These are phyloP conservation scores for Acrossocheilus wenchowensis DNA, from an alignment of 2,797 vertebrate species.

Conservation along the genomic window DNA sequence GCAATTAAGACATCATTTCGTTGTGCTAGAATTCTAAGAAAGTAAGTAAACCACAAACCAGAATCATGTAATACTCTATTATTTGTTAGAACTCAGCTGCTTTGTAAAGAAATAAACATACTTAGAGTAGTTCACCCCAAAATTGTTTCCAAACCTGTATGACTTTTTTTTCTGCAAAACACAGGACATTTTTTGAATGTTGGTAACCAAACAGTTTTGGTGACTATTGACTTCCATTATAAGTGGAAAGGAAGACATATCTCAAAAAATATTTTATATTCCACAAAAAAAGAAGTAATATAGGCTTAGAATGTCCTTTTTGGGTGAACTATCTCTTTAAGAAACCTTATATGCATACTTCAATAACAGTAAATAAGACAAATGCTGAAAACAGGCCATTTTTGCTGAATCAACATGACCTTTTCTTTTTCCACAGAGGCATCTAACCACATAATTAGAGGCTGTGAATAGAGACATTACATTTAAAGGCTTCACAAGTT, in stretches of 20 bases:
- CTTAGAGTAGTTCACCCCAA: neutral
- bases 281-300: neutral
- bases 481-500: constrained; percentile 26
- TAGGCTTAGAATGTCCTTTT: neutral
- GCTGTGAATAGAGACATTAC: constrained; percentile 16
- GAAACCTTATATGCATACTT: neutral
- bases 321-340: neutral
- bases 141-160: neutral
- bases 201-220: neutral
- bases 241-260: neutral
- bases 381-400: constrained; percentile 31
- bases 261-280: neutral
- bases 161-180: neutral
- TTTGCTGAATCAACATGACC: neutral
- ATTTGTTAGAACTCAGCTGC: neutral
- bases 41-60: neutral
- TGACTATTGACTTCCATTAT: neutral
- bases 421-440: neutral
- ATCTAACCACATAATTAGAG: constrained; percentile 15
- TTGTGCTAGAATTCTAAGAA: neutral
- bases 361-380: constrained; percentile 25
- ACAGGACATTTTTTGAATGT: neutral
- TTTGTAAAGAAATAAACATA: constrained; percentile 17
- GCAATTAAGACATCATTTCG: constrained; percentile 32
- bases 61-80: neutral